Percentiles rank a stretch among this genome's conserved stretches.
Conservation (phyloP, 2,888 invertebrate species). For the Elaeidobius kamerunicus region DNA sequence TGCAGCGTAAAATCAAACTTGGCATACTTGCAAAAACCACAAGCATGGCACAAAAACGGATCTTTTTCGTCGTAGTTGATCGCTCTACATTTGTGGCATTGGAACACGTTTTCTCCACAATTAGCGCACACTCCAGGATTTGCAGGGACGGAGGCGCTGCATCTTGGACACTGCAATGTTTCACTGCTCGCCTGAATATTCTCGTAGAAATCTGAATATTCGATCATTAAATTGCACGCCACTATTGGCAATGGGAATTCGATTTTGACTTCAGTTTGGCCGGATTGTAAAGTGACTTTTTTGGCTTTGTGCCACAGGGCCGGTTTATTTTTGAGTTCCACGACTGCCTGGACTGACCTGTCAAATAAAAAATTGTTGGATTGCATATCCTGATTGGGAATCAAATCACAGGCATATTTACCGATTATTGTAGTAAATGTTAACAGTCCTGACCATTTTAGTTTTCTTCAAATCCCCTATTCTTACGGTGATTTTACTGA, state of each 20-base stretch:
- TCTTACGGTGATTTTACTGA: constrained; percentile 88
- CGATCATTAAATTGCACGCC: constrained; percentile 97
- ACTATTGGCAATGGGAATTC: constrained; percentile 97
- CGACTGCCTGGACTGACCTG: constrained; percentile 86
- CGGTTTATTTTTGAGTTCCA: constrained; percentile 94
- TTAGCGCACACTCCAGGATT: constrained; percentile 97
- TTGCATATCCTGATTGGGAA: not conserved
- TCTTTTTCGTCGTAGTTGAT: constrained; percentile 99
- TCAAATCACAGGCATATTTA: not conserved
- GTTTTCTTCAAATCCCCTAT: constrained; percentile 94
- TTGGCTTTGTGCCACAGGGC: constrained; percentile 97
- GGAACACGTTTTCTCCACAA: constrained; percentile 98
- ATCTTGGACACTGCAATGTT: constrained; percentile 85
- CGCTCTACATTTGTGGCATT: constrained; percentile 97
- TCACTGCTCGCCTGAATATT: constrained; percentile 64
- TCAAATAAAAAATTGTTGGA: not conserved
- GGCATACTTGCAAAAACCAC: constrained; percentile 99
- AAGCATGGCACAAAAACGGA: constrained; percentile 97
- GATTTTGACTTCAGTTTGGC: constrained; percentile 93
- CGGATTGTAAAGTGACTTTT: constrained; percentile 82
- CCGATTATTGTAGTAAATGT: constrained; percentile 95
- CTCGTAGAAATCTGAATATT: constrained; percentile 97
- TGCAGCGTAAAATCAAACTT: constrained; percentile 95
- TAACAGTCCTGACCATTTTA: constrained; percentile 95
- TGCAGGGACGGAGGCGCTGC: constrained; percentile 94